Evolutionary conservation across 2,888 invertebrate genomes (phyloP).

Genomic region (Brenthis hecate): DNA sequence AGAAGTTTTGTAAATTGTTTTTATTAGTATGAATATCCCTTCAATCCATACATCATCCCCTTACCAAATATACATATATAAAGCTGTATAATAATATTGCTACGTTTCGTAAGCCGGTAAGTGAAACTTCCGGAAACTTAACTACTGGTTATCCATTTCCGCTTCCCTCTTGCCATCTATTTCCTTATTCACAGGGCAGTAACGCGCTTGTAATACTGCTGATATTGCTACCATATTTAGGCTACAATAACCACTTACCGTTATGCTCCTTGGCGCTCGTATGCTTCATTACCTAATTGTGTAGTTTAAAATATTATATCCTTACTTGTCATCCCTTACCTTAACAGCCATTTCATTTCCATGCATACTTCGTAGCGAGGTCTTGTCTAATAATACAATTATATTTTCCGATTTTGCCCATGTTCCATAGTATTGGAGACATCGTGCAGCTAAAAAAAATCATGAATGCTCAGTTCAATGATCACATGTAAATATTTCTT

Average conservation of each 20-base stretch:
- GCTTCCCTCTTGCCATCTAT: too few relatives aligned
- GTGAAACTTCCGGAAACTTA: too few relatives aligned
- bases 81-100: too few relatives aligned
- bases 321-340: conserved; percentile 45
- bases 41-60: too few relatives aligned
- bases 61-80: too few relatives aligned
- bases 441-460: conserved; percentile 59
- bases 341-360: conserved; percentile 54
- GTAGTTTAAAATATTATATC: neutral
- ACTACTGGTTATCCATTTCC: too few relatives aligned
- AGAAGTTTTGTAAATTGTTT: too few relatives aligned
- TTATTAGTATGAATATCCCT: too few relatives aligned
- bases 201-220: too few relatives aligned
- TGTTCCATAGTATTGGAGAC: conserved; percentile 46
- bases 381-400: conserved; percentile 65
- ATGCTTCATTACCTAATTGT: neutral
- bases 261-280: neutral
- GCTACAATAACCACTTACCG: neutral
- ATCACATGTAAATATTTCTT: neutral
- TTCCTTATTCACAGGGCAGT: too few relatives aligned
- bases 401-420: conserved; percentile 49
- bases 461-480: conserved; percentile 1
- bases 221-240: too few relatives aligned
- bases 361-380: conserved; percentile 53
- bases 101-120: too few relatives aligned